Base-by-base conservation (phyloP, 2,113 vertebrate species). In the Pelecanus crispus region DNA sequence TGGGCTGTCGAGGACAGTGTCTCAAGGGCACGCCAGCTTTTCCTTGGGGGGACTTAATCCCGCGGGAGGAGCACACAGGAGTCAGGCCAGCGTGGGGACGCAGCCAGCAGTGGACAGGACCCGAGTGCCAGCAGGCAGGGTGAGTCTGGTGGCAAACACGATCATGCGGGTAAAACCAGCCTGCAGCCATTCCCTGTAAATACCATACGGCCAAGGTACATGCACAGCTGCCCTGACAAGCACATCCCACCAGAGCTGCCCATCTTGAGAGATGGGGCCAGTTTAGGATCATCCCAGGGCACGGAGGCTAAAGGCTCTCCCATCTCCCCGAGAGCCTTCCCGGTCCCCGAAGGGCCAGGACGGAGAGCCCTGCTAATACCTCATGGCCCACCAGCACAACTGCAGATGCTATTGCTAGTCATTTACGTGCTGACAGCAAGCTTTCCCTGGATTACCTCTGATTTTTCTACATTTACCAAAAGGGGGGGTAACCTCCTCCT, bases 261-360 rank as follows among this genome's bases (percentile, higher is more conserved):
- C 40, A 40, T 40, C 40, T 40, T 40, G 40, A 40, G 40, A 13
- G 40, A 18, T 12, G 8, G 32, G n/a, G 5, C 32, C 24, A 20
- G 7, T 47, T 34, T 17, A 3, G 14, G 21, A 42, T 31, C 0
- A 0, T 17, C n/a, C 40, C 22, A 26, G 55, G 44, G 6, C 0
- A 0, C 2, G 1, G 22, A 67, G 26, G 7, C 31, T 44, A 70
- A 91, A 84, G 26, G 36, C 22, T 84, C 38, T 52, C 28, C 19
- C 3, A 17, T 9, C 4, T 9, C 3, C 19, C 11, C 16, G 8
- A 28, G 24, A 36, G 32, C 42, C 14, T 6, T 25, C 62, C 38
- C 22, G 7, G 15, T n/a, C 47, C 62, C 34, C 20, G 2, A 38
- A 78, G 59, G 58, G 47, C 20, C 2, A 11, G 29, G 38, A n/a